phyloP scores from a whole-genome alignment of 2,888 invertebrate genomes.

The Leistus spinibarbis region DNA sequence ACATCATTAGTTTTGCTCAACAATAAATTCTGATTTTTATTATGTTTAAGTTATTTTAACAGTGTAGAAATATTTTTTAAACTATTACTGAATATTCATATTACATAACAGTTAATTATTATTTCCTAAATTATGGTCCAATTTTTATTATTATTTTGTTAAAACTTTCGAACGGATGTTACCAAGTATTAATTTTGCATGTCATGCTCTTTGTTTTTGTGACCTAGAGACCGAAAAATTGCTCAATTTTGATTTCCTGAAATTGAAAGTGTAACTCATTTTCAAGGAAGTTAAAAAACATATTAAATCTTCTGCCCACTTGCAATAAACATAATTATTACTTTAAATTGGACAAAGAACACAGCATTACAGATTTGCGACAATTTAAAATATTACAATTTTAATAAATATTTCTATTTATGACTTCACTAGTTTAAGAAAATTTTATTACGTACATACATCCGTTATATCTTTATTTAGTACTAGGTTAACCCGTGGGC shows the following conservation, averaged over 20 bases:
- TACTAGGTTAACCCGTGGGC: too few relatives aligned
- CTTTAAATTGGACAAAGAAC: neutral
- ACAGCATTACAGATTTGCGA: neutral
- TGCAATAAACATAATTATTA: neutral
- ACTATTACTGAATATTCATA: too few relatives aligned
- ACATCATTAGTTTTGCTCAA: too few relatives aligned
- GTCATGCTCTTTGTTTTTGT: neutral
- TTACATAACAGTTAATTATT: neutral
- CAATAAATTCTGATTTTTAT: too few relatives aligned
- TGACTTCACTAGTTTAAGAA: too few relatives aligned
- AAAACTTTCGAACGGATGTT: neutral
- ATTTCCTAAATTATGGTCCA: too few relatives aligned
- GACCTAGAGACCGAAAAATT: neutral
- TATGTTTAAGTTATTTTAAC: too few relatives aligned
- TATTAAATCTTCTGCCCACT: neutral
- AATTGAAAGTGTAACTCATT: neutral
- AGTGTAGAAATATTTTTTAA: too few relatives aligned
- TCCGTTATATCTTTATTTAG: too few relatives aligned
- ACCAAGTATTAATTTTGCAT: neutral
- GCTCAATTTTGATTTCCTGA: neutral
- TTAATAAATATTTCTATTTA: too few relatives aligned
- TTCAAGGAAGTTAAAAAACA: neutral
- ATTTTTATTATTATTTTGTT: too few relatives aligned
- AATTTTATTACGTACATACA: too few relatives aligned
- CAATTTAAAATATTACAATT: neutral